Base-by-base conservation (phyloP, 1,140 invertebrate genomes). In the Drosophila gunungcola region DNA sequence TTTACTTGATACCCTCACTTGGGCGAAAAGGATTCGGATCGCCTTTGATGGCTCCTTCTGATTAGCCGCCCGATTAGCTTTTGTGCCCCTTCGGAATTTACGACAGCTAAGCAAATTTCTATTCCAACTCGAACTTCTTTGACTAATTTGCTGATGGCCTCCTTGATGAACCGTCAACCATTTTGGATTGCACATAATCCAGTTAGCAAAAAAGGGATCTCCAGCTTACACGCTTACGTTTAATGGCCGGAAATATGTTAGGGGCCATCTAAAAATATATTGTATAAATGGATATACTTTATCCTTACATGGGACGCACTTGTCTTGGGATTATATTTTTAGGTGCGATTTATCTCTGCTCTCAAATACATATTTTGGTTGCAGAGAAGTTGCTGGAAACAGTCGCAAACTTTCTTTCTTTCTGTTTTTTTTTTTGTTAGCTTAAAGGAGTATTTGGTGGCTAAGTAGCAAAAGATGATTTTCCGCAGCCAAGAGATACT, bases 51-150 rank as follows among this genome's bases (percentile, higher is more conserved):
- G 48, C 67, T 56, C 12, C 48, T 43, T 43, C 65, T 72, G 68
- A 72, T 72, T 72, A 70, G 68, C 65, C 43, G 43, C 52, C 42
- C 68, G 68, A 72, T 72, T 72, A 72, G 52, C 64, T 64, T 72
- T 72, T 70, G 68, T 72, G 67, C 34, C 65, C 52, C 16, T 21
- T 21, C 65, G 9, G 36, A 49, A 72, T 72, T 72, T 72, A 72
- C 65, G 68, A 72, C 65, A 72, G 68, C 68, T 72, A 70, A 70
- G 68, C 68, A 70, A 49, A 72, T 72, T 72, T 70, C 69, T 70
- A 72, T 72, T 72, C 4, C 36, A 57, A 21, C 16, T 21, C 16
- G 16, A 21, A 21, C 29, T 57, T 54, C 29, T 41, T 41, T 21
- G 21, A 49, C 65, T 72, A 72, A 72, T 72, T 72, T 70, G 29